A percentile compares a stretch with the other conserved stretches of the same genome.
Conservation (phyloP, 2,113 vertebrate species). For the Spea bombifrons region DNA sequence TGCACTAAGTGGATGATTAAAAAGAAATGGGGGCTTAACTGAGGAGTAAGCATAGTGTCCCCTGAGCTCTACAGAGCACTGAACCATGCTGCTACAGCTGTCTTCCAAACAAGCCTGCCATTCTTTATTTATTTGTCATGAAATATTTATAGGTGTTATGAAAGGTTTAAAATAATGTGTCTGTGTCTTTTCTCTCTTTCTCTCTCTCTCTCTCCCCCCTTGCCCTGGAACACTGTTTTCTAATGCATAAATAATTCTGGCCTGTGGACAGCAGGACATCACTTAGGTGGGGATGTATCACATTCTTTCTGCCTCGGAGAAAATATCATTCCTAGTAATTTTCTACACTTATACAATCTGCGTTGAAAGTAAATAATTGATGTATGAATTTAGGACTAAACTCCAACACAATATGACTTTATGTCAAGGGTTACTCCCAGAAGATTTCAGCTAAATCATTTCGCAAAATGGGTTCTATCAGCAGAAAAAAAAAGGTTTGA, state of each 20-base stretch:
- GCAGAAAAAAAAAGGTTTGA: conserved; percentile 66
- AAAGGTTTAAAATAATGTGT: conserved; percentile 99
- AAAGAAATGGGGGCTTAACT: conserved; percentile 98
- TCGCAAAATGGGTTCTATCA: conserved; percentile 92
- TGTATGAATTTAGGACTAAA: conserved; percentile 99
- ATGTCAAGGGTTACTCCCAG: conserved; percentile 98
- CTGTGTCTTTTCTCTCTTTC: conserved; percentile 66
- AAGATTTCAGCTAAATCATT: conserved; percentile 92
- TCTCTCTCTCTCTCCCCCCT: conserved; percentile 66
- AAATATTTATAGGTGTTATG: conserved; percentile 99
- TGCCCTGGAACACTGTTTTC: conserved; percentile 84
- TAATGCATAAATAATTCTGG: conserved; percentile 99
- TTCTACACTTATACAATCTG: conserved; percentile 99
- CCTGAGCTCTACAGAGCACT: conserved; percentile 81
- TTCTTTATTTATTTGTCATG: conserved; percentile 99
- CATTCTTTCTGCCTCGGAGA: conserved; percentile 99
- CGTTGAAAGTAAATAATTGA: conserved; percentile 98
- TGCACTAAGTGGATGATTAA: conserved; percentile 99
- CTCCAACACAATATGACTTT: conserved; percentile 99
- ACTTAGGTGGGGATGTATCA: conserved; percentile 90
- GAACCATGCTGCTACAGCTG: conserved; percentile 96
- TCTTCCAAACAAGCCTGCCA: conserved; percentile 97
- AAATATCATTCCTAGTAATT: conserved; percentile 98
- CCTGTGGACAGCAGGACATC: conserved; percentile 78
- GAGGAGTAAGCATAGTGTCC: conserved; percentile 87